Percentiles rank a stretch among this genome's conserved stretches.
Evolutionary conservation across 1,140 invertebrate species (phyloP).

Genomic region (Dolichoris vasculosae): DNA sequence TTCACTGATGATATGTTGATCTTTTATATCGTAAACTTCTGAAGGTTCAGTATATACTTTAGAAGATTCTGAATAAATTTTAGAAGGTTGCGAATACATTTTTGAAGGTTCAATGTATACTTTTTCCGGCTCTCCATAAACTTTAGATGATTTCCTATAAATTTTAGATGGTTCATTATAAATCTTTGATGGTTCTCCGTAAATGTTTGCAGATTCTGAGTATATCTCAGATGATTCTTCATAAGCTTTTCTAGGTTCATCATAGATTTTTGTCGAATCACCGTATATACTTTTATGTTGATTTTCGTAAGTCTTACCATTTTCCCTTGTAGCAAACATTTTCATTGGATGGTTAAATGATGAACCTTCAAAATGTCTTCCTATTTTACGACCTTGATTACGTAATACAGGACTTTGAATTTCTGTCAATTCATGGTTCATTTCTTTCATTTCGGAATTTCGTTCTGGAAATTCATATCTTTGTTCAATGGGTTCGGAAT

Average conservation of each 20-base stretch:
- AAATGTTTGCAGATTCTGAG: constrained; percentile 79
- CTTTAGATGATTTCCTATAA: constrained; percentile 76
- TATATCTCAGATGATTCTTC: constrained; percentile 79
- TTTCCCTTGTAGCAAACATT: constrained; percentile 65
- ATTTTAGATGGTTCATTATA: constrained; percentile 79
- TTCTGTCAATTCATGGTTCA: constrained; percentile 60
- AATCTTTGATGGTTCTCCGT: constrained; percentile 79
- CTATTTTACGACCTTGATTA: constrained; percentile 66
- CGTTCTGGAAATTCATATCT: constrained; percentile 64
- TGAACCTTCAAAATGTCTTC: constrained; percentile 68
- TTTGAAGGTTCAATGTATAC: constrained; percentile 79
- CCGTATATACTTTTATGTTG: constrained; percentile 63
- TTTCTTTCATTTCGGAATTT: constrained; percentile 61
- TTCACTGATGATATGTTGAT: constrained; percentile 68
- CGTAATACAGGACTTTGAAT: constrained; percentile 57
- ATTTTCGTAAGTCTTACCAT: constrained; percentile 64
- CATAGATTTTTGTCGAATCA: constrained; percentile 73
- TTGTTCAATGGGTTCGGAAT: constrained; percentile 62
- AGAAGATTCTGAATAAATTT: constrained; percentile 78
- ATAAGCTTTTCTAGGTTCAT: constrained; percentile 78
- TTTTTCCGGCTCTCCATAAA: constrained; percentile 76
- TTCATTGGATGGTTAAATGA: constrained; percentile 75
- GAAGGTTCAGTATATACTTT: constrained; percentile 79
- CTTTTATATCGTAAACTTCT: constrained; percentile 69
- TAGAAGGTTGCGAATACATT: constrained; percentile 79